Base-by-base conservation (phyloP, 2,888 invertebrate species). In the Andrena haemorrhoa region DNA sequence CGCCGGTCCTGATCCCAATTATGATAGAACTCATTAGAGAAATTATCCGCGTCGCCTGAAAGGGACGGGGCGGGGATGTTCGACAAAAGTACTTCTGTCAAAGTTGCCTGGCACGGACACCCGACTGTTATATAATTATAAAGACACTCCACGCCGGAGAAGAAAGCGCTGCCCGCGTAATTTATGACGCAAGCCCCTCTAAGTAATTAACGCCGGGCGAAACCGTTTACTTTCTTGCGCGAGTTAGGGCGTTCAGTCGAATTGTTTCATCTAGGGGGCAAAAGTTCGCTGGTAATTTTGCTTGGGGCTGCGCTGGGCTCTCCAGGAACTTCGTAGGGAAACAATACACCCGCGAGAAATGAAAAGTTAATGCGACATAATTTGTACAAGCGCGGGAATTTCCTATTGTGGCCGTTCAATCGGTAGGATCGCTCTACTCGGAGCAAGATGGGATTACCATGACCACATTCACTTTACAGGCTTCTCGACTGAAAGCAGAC, bases 11-110 rank as follows among this genome's bases (percentile, higher is more conserved):
- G 82, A 63, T 79, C 60, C 31, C 60, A 77, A 82, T 83, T 83
- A 80, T 41, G 79, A 79, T 68, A 56, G 63, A 78, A 71, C 56
- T 75, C 75, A 61, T 77, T 74, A 74, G 41, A 60, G 78, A 78
- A 78, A 83, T 71, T 70, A 83, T 82, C 68, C 69, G 56, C 26
- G 58, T 56, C 56, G 56, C 4, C 8, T 23, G 49, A 53, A 23
- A n/a, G 51, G 35, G 64, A 47, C 23, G 12, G 20, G 49, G 10
- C 10, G 49, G 31, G 26, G 58, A 31, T 53, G 68, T 47, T 69
- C 35, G 56, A 51, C 76, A 76, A 81, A 41, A 81, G 82, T 75
- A 65, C 65, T 61, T 69, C 35, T 51, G 49, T 49, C 53, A 20
- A 26, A 53, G 63, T 65, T 69, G 31, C 53, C 51, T 31, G 41